phyloP scores from a whole-genome alignment of 2,113 vertebrate species.

The Rhombomys opimus region DNA sequence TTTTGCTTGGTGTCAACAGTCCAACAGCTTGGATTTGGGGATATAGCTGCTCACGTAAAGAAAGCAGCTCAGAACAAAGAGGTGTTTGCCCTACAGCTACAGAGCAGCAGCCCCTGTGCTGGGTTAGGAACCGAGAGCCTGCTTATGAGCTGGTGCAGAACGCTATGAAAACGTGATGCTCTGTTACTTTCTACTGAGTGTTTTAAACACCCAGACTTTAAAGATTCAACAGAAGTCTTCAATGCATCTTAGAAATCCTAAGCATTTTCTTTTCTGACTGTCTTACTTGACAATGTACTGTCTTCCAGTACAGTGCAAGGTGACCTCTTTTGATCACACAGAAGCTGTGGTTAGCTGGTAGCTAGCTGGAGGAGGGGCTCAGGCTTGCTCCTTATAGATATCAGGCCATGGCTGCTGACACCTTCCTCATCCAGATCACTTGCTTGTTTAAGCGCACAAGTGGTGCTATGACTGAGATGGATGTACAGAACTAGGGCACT shows the following conservation, averaged over 20 bases:
- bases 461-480: background rate
- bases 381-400: background rate
- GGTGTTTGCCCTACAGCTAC: background rate
- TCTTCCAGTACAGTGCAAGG: background rate
- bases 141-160: background rate
- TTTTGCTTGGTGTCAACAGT: background rate
- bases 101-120: background rate
- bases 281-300: background rate
- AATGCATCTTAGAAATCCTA: background rate
- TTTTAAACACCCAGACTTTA: background rate
- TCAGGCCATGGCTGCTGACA: background rate
- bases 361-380: background rate
- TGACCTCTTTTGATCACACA: background rate
- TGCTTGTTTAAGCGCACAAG: background rate
- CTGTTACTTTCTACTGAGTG: background rate
- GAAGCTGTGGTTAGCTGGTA: background rate
- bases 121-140: background rate
- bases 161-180: background rate
- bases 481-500: background rate
- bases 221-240: background rate
- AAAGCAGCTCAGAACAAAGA: background rate
- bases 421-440: background rate
- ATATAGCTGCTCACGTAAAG: background rate
- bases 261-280: background rate
- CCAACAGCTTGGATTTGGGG: background rate